Percentiles rank a stretch among this genome's conserved stretches.
phyloP scores from a whole-genome alignment of 2,113 vertebrate species.

The Zapus hudsonius region DNA sequence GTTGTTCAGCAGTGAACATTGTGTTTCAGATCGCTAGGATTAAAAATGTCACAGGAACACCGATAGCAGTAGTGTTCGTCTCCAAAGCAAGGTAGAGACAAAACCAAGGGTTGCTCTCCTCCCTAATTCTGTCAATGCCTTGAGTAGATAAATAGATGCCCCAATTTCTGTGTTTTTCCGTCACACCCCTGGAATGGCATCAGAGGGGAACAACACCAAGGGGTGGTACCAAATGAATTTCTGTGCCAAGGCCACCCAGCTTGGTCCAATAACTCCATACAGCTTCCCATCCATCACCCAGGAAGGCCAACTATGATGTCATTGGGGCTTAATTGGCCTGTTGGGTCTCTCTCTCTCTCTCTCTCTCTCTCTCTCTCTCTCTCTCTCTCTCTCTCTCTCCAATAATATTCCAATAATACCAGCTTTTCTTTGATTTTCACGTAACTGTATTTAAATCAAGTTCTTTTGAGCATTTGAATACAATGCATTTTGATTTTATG shows the following conservation, averaged over 20 bases:
- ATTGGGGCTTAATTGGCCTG: neutral
- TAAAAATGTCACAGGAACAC: too few species aligned
- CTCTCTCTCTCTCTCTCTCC: too few species aligned
- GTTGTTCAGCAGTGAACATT: too few species aligned
- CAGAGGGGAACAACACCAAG: neutral
- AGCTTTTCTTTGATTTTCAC: neutral
- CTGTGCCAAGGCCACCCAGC: neutral
- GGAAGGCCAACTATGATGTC: neutral
- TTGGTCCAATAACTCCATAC: neutral
- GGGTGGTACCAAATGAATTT: neutral
- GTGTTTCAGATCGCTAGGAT: too few species aligned
- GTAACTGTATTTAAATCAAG: neutral
- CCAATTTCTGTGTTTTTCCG: neutral
- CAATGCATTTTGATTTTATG: neutral
- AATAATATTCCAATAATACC: neutral
- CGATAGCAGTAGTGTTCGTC: too few species aligned
- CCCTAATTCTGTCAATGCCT: neutral
- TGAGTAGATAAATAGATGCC: neutral
- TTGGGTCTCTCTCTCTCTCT: too few species aligned
- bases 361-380: too few species aligned
- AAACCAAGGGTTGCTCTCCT: neutral
- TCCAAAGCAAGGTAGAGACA: neutral
- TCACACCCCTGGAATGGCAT: neutral
- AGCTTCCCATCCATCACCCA: neutral
- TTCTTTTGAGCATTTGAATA: neutral